These are phyloP conservation scores for Piezodorus guildinii DNA, from an alignment of 1,140 invertebrate species.

Conservation along the genomic window DNA sequence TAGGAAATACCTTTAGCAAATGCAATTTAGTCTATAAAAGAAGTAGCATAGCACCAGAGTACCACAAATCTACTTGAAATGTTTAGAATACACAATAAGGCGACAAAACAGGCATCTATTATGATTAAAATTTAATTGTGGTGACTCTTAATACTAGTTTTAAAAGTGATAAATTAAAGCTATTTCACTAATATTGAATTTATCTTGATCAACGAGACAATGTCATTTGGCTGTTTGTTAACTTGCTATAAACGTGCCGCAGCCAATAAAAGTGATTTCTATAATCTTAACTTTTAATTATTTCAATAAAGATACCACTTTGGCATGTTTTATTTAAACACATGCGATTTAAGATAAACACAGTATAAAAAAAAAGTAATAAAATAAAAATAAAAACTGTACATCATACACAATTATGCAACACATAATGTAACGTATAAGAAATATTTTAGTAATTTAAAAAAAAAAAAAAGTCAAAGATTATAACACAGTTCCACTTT, in stretches of 20 bases:
- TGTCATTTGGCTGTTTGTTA: conserved; percentile 17
- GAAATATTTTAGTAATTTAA: conserved; percentile 1
- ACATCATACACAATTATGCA: conserved; percentile 26
- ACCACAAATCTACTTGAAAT: conserved; percentile 20
- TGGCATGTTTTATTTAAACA: conserved; percentile 11
- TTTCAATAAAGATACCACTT: conserved; percentile 1
- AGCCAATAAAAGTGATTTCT: conserved; percentile 13
- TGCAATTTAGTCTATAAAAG: conserved; percentile 23
- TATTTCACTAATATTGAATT: background rate
- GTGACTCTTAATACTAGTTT: conserved; percentile 9
- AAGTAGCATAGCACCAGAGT: conserved; percentile 23
- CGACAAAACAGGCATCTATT: conserved; percentile 13
- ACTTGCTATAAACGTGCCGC: conserved; percentile 23
- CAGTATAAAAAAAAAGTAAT: conserved; percentile 4
- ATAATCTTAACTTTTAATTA: background rate
- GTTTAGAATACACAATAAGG: conserved; percentile 13
- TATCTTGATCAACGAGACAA: background rate
- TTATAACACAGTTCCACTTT: conserved; percentile 12
- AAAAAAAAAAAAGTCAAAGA: conserved; percentile 9
- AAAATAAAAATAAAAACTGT: conserved; percentile 17
- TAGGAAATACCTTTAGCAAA: conserved; percentile 16
- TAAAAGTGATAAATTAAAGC: conserved; percentile 9
- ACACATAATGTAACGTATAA: conserved; percentile 21
- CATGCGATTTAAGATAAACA: conserved; percentile 15
- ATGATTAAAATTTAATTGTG: background rate